These are phyloP conservation scores for Coecobrya sp. DNA, from an alignment of 2,888 invertebrate species.

Conservation along the genomic window DNA sequence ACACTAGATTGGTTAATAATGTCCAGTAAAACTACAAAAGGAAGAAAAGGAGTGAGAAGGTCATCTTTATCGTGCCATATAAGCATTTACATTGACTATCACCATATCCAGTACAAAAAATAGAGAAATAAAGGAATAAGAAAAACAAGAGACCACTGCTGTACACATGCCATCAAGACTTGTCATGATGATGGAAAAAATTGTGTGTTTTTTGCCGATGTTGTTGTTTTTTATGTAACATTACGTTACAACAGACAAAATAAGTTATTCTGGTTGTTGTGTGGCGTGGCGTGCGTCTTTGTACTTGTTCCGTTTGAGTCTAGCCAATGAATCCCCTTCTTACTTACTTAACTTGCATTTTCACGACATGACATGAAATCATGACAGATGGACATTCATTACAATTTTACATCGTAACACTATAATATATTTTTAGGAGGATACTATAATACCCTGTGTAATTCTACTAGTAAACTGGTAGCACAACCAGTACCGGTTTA, in stretches of 20 bases:
- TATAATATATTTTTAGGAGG: not conserved
- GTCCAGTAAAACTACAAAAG: too few species aligned
- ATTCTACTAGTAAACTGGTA: not conserved
- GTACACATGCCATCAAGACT: not conserved
- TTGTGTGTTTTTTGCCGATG: not conserved
- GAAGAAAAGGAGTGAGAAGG: too few species aligned
- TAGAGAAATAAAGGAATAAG: not conserved
- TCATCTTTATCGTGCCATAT: too few species aligned
- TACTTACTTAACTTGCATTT: not conserved
- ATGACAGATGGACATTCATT: slow-evolving; percentile 62
- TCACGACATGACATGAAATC: slow-evolving; percentile 39
- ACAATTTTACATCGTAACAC: slow-evolving; percentile 25
- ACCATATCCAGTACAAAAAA: not conserved
- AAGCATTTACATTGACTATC: not conserved
- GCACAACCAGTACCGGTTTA: not conserved
- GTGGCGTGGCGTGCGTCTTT: not conserved
- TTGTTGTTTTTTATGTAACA: not conserved
- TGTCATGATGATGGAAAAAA: not conserved
- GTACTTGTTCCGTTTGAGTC: not conserved
- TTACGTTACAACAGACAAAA: not conserved
- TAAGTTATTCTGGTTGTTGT: not conserved
- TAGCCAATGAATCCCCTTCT: not conserved
- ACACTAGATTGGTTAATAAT: too few species aligned
- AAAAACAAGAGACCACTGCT: not conserved
- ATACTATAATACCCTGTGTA: not conserved